A percentile compares a stretch with the other conserved stretches of the same genome.
phyloP scores from a whole-genome alignment of 2,113 vertebrate species.

The Theropithecus gelada region DNA sequence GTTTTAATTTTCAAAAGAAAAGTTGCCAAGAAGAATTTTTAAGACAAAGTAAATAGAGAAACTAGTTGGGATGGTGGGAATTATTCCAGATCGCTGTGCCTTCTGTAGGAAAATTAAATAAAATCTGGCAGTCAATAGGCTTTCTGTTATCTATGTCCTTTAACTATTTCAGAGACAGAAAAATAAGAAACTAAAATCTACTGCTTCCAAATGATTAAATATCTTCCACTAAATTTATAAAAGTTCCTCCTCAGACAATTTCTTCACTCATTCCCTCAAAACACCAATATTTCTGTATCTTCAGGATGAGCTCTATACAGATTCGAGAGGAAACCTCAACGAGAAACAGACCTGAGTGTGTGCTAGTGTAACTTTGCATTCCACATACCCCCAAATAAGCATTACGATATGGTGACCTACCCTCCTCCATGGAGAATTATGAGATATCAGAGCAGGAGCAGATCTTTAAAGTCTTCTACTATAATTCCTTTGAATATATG shows the following conservation, averaged over 20 bases:
- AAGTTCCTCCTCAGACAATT: neutral
- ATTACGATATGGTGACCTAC: neutral
- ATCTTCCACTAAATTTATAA: neutral
- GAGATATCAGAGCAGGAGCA: neutral
- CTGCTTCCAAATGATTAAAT: slow-evolving; percentile 24
- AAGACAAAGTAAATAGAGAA: slow-evolving; percentile 18
- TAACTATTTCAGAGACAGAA: slow-evolving; percentile 19
- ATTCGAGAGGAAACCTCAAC: neutral
- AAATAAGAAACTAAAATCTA: slow-evolving; percentile 27
- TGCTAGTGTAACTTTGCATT: neutral
- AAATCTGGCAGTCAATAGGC: neutral
- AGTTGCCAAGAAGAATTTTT: slow-evolving; percentile 44
- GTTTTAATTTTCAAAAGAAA: slow-evolving; percentile 41
- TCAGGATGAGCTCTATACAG: neutral
- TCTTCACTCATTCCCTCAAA: neutral
- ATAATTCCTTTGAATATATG: neutral
- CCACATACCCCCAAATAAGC: neutral
- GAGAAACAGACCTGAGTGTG: neutral
- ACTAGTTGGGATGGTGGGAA: neutral
- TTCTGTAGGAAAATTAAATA: slow-evolving; percentile 30
- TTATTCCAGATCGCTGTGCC: neutral
- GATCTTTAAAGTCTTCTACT: neutral
- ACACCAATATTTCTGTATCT: neutral
- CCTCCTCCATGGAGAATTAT: neutral
- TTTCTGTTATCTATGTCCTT: slow-evolving; percentile 4